Base-by-base conservation (phyloP, 2,888 invertebrate species). In the Oegoconia quadripuncta region DNA sequence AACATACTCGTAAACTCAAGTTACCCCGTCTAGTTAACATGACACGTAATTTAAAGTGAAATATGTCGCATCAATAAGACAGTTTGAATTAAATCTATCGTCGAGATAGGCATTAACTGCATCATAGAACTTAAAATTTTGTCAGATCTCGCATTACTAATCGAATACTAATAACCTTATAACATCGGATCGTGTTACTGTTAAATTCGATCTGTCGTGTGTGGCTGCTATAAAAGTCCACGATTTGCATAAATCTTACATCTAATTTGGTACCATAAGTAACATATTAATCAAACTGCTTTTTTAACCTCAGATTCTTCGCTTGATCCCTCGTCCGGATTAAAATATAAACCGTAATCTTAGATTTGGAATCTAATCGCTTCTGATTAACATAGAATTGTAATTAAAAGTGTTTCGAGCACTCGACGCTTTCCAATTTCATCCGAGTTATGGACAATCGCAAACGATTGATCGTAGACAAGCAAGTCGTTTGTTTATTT, bases 211-310 rank as follows among this genome's bases (percentile, higher is more conserved):
- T 63, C 54, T 77, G 62, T 75, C 76, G 74, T 81, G 80, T 81
- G 79, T 77, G 74, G 75, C 54, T 63, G 58, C 68, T 49, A 74
- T 78, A 73, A 75, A 75, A 67, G 46, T 50, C 46, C 52, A 47
- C 46, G 48, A 80, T 83, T 83, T 82, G 78, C 77, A 83, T 83
- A 76, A 64, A 72, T 64, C 64, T 64, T 56, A 60, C 59, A 73
- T 75, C 63, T 71, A 74, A 76, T 76, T 76, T 73, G 57, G 56
- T 63, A 59, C 56, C 58, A 52, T 64, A 64, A 70, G 72, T 72
- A 72, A 81, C 72, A 62, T 74, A 77, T 76, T 77, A 74, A 80
- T 80, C 74, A 73, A 66, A 69, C 52, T 59, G 60, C 59, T 61
- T 72, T 72, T 68, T 69, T 64, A 70, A 69, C 61, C 64, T 67